Evolutionary conservation across 30 jellyfish, hydroid and myxozoan species (phyloP).

Genomic region (Aurelia coerulea): DNA sequence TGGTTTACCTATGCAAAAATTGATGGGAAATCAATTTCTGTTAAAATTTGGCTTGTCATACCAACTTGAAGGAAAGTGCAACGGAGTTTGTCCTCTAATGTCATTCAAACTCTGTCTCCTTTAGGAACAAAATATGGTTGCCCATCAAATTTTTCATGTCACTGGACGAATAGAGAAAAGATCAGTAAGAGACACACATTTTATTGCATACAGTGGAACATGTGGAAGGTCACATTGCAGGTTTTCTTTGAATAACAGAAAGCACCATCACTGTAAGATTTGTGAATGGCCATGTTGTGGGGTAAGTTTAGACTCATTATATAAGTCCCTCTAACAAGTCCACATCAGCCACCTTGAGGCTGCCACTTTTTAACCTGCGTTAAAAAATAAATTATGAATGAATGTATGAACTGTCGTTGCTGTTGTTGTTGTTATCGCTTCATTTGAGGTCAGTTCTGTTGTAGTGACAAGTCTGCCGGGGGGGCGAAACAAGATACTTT

Average conservation of each 20-base stretch:
- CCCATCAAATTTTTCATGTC: constrained; percentile 67
- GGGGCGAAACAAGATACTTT: no score
- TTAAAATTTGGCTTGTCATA: no score
- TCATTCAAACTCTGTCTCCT: not conserved
- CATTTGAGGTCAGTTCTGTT: not conserved
- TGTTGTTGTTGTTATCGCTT: not conserved
- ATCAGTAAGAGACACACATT: constrained; percentile 59
- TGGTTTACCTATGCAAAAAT: no score
- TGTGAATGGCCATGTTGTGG: constrained; percentile 87
- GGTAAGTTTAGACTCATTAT: constrained; percentile 15
- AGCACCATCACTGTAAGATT: constrained; percentile 69
- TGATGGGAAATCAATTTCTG: no score
- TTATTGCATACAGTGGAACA: constrained; percentile 55
- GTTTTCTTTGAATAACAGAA: constrained; percentile 47
- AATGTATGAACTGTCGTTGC: not conserved
- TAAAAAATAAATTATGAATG: no score
- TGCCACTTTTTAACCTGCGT: no score
- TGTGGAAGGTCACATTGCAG: constrained; percentile 67
- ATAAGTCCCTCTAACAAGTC: no score
- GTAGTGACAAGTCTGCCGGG: no score
- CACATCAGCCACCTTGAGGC: no score
- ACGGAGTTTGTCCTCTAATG: no score
- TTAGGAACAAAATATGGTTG: constrained; percentile 73
- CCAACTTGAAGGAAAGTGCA: no score
- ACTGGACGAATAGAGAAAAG: constrained; percentile 72